Evolutionary conservation across 2,797 vertebrate species (phyloP).

Genomic region (Loris lydekkerianus): DNA sequence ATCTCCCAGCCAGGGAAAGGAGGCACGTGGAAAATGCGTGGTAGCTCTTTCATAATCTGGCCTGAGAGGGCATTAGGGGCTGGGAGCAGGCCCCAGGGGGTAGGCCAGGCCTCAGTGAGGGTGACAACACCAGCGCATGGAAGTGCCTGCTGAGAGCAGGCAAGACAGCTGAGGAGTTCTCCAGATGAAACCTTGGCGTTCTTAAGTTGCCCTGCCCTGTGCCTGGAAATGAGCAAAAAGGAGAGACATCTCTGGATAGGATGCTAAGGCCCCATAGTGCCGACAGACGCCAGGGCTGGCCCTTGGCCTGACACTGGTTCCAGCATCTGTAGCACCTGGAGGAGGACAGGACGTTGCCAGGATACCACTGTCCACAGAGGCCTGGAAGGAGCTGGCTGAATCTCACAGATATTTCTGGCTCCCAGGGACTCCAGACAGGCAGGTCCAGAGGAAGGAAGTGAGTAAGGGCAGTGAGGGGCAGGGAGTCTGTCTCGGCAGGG

Average conservation of each 20-base stretch:
- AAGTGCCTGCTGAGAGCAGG: not conserved
- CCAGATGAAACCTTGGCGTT: too few species aligned
- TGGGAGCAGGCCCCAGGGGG: not conserved
- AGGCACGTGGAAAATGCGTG: rapidly evolving
- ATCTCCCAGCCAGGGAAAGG: not conserved
- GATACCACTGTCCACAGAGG: not conserved
- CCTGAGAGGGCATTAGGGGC: not conserved
- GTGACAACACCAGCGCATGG: not conserved
- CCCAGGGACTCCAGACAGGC: not conserved
- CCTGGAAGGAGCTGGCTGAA: not conserved
- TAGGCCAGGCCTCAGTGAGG: too few species aligned
- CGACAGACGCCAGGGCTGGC: rapidly evolving
- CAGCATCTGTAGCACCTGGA: not conserved
- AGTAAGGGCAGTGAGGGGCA: rapidly evolving
- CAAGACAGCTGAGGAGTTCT: not conserved
- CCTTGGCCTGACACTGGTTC: not conserved
- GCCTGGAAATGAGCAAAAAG: not conserved
- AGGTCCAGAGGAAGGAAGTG: not conserved
- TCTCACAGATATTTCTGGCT: not conserved
- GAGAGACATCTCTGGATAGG: not conserved
- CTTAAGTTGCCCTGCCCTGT: rapidly evolving
- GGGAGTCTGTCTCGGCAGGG: not conserved
- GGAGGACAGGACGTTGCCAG: not conserved
- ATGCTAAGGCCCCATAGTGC: rapidly evolving
- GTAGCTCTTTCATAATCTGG: not conserved